phyloP scores from a whole-genome alignment of 1,140 invertebrate genomes.

The Pygmarrhopalites habei region DNA sequence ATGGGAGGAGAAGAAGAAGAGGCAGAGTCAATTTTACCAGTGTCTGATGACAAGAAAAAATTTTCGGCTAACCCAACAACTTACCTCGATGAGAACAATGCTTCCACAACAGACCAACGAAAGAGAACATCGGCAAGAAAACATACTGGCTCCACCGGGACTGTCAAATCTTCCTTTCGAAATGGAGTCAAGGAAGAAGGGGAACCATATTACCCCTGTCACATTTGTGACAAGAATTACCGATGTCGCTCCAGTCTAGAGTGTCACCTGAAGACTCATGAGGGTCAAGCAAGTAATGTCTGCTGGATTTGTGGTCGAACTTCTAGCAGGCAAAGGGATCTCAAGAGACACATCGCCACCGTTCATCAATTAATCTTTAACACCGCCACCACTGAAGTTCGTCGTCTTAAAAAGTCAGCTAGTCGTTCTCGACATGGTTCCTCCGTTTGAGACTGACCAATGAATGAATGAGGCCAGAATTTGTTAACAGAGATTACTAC shows the following conservation, averaged over 20 bases:
- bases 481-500: too few species aligned
- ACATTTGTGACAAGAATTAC: constrained; percentile 30
- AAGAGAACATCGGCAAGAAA: not conserved
- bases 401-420: not conserved
- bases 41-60: not conserved
- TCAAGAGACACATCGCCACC: constrained; percentile 32
- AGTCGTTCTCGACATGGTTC: too few species aligned
- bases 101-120: not conserved
- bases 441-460: too few species aligned
- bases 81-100: not conserved
- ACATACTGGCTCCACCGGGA: not conserved
- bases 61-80: not conserved
- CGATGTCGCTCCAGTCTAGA: constrained; percentile 33
- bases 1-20: not conserved
- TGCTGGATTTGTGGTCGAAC: constrained; percentile 25
- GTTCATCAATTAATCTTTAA: constrained; percentile 20
- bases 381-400: not conserved
- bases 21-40: not conserved
- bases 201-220: constrained; percentile 12
- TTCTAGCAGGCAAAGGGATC: constrained; percentile 28
- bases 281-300: constrained; percentile 9
- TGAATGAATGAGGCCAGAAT: too few species aligned
- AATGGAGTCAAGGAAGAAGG: not conserved
- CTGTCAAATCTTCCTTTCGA: not conserved
- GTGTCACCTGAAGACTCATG: constrained; percentile 34